These are phyloP conservation scores for Hypselothyrea guttata DNA, from an alignment of 2,888 invertebrate genomes.

Conservation along the genomic window DNA sequence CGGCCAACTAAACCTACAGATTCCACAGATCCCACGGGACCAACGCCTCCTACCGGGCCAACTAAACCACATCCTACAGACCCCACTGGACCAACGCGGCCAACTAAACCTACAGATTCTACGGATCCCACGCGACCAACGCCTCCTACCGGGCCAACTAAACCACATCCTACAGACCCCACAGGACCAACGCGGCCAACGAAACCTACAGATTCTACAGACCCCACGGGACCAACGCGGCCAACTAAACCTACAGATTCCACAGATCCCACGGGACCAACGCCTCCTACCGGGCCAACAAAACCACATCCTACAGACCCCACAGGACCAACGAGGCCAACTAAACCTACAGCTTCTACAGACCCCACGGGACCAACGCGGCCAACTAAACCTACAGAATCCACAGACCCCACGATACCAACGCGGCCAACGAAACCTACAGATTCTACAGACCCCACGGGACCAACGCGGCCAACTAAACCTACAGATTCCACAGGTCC, in stretches of 20 bases:
- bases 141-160: too few relatives aligned
- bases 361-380: neutral
- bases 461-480: neutral
- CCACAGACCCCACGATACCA: neutral
- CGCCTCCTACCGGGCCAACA: neutral
- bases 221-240: neutral
- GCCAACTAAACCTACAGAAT: neutral
- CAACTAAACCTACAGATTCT: neutral
- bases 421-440: neutral
- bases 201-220: neutral
- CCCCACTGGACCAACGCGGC: neutral
- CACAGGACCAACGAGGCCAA: too few relatives aligned
- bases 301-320: neutral
- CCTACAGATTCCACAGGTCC: neutral
- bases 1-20: neutral
- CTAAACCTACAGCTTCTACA: neutral
- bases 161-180: neutral
- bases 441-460: neutral
- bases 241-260: neutral
- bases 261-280: neutral
- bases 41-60: neutral
- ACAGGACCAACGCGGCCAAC: neutral
- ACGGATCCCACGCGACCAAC: neutral
- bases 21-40: too few relatives aligned
- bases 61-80: neutral